These are phyloP conservation scores for Semaprochilodus insignis DNA, from an alignment of 2,797 vertebrate genomes.

Conservation along the genomic window DNA sequence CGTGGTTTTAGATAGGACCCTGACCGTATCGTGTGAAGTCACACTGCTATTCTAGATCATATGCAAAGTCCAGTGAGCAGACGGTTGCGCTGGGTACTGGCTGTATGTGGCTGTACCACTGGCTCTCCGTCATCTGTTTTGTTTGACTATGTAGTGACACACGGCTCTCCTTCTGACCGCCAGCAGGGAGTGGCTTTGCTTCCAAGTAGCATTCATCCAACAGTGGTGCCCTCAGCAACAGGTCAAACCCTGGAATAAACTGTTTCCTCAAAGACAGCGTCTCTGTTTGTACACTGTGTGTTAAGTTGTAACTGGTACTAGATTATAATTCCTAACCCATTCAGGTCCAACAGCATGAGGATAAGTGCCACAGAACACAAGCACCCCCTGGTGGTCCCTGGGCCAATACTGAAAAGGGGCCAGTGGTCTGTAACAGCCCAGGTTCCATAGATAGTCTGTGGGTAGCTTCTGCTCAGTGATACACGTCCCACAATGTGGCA, in stretches of 20 bases:
- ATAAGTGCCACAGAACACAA: too few species aligned
- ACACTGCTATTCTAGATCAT: conserved; percentile 22
- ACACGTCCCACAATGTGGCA: too few species aligned
- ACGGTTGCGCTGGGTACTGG: not conserved
- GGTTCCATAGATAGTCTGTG: too few species aligned
- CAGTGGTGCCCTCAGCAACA: conserved; percentile 82
- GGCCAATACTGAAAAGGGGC: too few species aligned
- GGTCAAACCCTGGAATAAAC: conserved; percentile 86
- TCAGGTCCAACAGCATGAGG: too few species aligned
- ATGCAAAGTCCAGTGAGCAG: conserved; percentile 32
- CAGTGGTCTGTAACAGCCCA: too few species aligned
- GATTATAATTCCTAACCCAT: too few species aligned
- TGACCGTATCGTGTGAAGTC: not conserved
- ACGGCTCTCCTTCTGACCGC: conserved; percentile 15
- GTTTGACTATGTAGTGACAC: conserved; percentile 26
- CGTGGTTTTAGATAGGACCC: conserved; percentile 19
- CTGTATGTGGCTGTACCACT: conserved; percentile 22
- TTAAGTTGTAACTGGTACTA: too few species aligned
- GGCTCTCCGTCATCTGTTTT: conserved; percentile 23
- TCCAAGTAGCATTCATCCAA: conserved; percentile 79
- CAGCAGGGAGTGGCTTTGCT: conserved; percentile 71
- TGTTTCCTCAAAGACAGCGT: conserved; percentile 69
- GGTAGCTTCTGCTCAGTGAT: too few species aligned
- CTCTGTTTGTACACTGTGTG: not conserved
- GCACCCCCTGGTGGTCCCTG: too few species aligned